Percentiles rank a stretch among this genome's conserved stretches.
Conservation (phyloP, 2,113 vertebrate genomes). For the Pelobates fuscus region DNA sequence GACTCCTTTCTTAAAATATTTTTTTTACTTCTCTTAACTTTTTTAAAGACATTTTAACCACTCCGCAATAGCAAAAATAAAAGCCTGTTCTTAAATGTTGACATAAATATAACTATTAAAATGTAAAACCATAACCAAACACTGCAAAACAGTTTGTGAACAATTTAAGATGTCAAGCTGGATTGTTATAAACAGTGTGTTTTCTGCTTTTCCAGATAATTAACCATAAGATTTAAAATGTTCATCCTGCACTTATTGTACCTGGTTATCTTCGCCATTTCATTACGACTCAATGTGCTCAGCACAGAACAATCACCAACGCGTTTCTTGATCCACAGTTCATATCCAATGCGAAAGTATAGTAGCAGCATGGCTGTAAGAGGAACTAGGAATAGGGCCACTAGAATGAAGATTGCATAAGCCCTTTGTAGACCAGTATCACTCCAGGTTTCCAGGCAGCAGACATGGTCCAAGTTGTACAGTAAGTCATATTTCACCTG, state of each 20-base stretch:
- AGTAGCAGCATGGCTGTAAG: constrained; percentile 74
- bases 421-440: constrained; percentile 65
- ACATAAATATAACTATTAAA: no score
- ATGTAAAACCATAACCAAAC: no score
- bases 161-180: no score
- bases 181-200: no score
- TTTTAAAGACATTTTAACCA: no score
- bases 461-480: constrained; percentile 77
- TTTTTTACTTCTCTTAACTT: no score
- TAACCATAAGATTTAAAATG: no score
- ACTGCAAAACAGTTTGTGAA: no score
- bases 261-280: constrained; percentile 77
- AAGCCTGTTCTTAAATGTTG: no score
- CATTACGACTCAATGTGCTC: constrained; percentile 74
- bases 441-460: constrained; percentile 76
- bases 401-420: constrained; percentile 79
- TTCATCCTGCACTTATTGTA: constrained; percentile 49
- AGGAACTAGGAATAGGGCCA: constrained; percentile 76
- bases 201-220: no score
- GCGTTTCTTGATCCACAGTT: constrained; percentile 77
- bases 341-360: constrained; percentile 73
- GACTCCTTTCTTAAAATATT: no score
- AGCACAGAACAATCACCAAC: constrained; percentile 75
- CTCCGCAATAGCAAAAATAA: no score
- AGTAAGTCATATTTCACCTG: constrained; percentile 83